phyloP scores from a whole-genome alignment of 2,888 invertebrate species.

The Omphaloscelis lunosa region DNA sequence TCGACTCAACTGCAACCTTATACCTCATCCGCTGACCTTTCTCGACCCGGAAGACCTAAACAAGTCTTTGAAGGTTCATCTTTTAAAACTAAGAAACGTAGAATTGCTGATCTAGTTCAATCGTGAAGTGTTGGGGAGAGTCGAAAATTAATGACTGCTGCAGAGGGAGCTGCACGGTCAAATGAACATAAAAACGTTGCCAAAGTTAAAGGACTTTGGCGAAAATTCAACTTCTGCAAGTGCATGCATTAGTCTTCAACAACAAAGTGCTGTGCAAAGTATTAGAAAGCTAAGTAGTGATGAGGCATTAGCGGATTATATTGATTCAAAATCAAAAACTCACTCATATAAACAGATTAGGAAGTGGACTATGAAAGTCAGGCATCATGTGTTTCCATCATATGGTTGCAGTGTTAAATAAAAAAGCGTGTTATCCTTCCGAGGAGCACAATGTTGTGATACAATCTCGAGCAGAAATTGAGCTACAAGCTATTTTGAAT shows the following conservation, averaged over 20 bases:
- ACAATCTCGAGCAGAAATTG: conserved; percentile 8
- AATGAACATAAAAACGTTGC: no score
- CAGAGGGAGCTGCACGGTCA: no score
- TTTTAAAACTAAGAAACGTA: conserved; percentile 5
- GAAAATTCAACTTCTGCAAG: not conserved
- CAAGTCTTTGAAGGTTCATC: conserved; percentile 3
- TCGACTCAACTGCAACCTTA: not conserved
- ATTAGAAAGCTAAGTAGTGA: not conserved
- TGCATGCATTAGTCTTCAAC: not conserved
- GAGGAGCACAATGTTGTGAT: conserved; percentile 1
- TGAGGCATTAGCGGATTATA: not conserved
- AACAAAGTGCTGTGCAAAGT: conserved; percentile 3
- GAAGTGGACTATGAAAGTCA: conserved; percentile 4
- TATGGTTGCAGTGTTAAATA: not conserved
- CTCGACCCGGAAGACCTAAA: conserved; percentile 11
- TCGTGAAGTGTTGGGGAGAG: no score
- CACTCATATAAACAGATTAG: not conserved
- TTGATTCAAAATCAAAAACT: no score
- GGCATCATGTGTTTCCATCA: conserved; percentile 11
- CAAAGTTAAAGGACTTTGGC: no score
- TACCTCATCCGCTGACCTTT: conserved; percentile 1
- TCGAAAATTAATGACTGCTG: no score
- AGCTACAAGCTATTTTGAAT: not conserved
- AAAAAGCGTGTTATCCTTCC: conserved; percentile 4
- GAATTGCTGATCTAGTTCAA: not conserved